Evolutionary conservation across 1,140 invertebrate genomes (phyloP).

Genomic region (Ceratitis capitata): DNA sequence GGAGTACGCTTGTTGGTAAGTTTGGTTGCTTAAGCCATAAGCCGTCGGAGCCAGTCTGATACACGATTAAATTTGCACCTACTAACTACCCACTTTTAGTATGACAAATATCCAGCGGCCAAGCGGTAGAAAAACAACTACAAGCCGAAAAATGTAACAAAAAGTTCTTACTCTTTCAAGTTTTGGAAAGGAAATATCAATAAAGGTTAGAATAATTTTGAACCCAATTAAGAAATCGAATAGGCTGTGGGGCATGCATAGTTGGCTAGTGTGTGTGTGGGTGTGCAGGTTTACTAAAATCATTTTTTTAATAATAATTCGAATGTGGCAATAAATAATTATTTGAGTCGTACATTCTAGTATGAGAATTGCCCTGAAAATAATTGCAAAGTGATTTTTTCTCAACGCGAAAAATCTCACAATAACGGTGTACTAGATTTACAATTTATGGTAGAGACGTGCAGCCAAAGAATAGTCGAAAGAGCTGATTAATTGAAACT

Average conservation of each 20-base stretch:
- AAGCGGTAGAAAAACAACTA: neutral
- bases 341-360: neutral
- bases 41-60: neutral
- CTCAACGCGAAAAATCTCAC: no score
- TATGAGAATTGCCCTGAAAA: neutral
- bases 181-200: constrained; percentile 1
- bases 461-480: no score
- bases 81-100: constrained; percentile 33
- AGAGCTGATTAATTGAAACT: no score
- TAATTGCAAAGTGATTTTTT: neutral
- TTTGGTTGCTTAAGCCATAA: neutral
- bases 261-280: neutral
- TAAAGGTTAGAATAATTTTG: constrained; percentile 31
- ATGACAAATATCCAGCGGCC: constrained; percentile 17
- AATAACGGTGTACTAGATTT: no score
- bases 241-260: neutral
- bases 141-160: neutral
- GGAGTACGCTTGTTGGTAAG: neutral
- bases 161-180: neutral
- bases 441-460: neutral
- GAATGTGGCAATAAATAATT: neutral
- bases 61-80: constrained; percentile 35
- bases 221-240: constrained; percentile 10
- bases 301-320: neutral
- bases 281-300: neutral